Conservation (phyloP, 92 coral and sea anemone species). For the Zoanthus gigantus region DNA sequence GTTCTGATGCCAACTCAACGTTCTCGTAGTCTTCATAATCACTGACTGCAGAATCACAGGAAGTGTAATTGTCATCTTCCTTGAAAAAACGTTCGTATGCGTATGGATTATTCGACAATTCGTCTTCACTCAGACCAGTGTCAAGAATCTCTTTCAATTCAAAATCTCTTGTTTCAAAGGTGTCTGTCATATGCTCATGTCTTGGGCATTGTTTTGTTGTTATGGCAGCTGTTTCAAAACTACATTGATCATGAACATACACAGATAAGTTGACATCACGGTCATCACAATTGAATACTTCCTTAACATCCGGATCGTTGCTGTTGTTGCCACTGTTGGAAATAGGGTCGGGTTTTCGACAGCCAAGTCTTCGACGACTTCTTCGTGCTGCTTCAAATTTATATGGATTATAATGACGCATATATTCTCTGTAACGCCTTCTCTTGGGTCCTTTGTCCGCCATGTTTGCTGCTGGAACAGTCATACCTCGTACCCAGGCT, state of each 20-base stretch:
- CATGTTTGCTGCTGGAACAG: slow-evolving; percentile 13
- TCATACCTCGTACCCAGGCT: too few relatives aligned
- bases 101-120: not conserved
- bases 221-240: too few relatives aligned
- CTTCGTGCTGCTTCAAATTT: slow-evolving; percentile 58
- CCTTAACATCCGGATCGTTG: slow-evolving; percentile 15
- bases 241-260: not conserved
- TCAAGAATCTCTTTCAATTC: slow-evolving; percentile 27
- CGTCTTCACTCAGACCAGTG: not conserved
- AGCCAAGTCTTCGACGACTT: slow-evolving; percentile 6
- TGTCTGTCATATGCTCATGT: slow-evolving; percentile 28
- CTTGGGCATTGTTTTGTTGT: not conserved
- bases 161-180: slow-evolving; percentile 22
- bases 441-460: slow-evolving; percentile 50
- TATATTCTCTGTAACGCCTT: slow-evolving; percentile 34
- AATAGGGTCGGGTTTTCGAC: slow-evolving; percentile 6
- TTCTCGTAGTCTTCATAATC: not conserved
- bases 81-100: slow-evolving; percentile 37
- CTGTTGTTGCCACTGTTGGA: slow-evolving; percentile 6
- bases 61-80: slow-evolving; percentile 48
- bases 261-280: slow-evolving; percentile 29
- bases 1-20: slow-evolving; percentile 31
- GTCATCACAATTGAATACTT: slow-evolving; percentile 4
- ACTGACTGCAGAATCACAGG: slow-evolving; percentile 32
- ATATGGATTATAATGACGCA: slow-evolving; percentile 48